Evolutionary conservation across 2,113 vertebrate species (phyloP).

Genomic region (Melanostigma gelatinosum): DNA sequence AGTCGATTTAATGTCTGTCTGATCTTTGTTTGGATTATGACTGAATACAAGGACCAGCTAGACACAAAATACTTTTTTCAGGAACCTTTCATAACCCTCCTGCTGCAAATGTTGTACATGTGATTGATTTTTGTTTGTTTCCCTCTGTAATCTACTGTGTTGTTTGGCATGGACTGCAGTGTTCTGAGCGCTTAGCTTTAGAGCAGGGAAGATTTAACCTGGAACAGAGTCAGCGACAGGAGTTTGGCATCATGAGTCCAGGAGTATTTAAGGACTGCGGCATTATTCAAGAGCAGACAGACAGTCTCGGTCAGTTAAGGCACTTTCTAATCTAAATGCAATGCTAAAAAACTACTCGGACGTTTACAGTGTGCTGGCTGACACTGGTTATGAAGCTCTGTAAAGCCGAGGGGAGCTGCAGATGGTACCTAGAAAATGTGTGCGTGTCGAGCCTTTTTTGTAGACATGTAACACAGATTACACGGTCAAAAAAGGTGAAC

Average conservation of each 20-base stretch:
- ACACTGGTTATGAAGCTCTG: not conserved
- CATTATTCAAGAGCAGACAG: conserved; percentile 3
- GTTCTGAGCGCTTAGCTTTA: not conserved
- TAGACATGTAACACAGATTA: not conserved
- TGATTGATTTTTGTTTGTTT: conserved; percentile 3
- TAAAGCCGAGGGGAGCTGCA: not conserved
- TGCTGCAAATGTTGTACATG: not conserved
- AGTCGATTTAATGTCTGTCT: conserved; percentile 14
- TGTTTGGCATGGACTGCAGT: not conserved
- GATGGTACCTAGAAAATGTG: not conserved
- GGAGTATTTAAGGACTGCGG: conserved; percentile 8
- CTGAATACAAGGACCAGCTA: conserved; percentile 28
- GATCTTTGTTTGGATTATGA: conserved; percentile 28
- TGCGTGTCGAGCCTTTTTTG: not conserved
- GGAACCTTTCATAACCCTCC: not conserved
- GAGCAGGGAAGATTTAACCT: conserved; percentile 16
- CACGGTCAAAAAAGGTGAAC: not conserved
- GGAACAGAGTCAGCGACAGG: conserved; percentile 3
- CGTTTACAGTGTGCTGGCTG: not conserved
- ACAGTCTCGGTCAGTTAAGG: not conserved
- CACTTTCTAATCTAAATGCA: not conserved
- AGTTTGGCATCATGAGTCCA: not conserved
- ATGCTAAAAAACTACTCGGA: not conserved
- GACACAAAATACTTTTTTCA: conserved; percentile 13
- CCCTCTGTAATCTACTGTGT: conserved; percentile 3